Percentiles rank a stretch among this genome's conserved stretches.
phyloP scores from a whole-genome alignment of 2,888 invertebrate species.

The Lysandra bellargus region DNA sequence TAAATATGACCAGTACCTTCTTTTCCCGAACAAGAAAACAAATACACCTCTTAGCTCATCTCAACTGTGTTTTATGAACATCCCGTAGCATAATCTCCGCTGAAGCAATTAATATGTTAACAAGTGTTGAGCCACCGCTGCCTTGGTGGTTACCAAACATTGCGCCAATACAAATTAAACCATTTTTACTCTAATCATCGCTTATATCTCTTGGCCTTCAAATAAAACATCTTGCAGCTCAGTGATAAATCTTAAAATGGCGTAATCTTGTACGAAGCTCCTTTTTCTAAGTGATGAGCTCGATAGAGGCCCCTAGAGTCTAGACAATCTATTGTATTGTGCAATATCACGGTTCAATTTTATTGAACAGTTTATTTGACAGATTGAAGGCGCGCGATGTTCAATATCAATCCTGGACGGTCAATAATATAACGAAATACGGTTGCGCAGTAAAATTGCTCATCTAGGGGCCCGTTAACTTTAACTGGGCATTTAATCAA shows the following conservation, averaged over 20 bases:
- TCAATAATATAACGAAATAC: too few relatives aligned
- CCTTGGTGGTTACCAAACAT: conserved; percentile 23
- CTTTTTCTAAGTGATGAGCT: background rate
- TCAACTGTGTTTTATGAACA: conserved; percentile 3
- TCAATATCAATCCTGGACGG: too few relatives aligned
- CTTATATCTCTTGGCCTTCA: conserved; percentile 4
- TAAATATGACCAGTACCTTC: too few relatives aligned
- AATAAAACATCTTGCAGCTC: conserved; percentile 8
- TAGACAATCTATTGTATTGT: too few relatives aligned
- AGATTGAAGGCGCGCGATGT: too few relatives aligned
- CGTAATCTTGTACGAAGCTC: background rate
- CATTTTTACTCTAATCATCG: conserved; percentile 16
- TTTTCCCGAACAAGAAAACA: background rate
- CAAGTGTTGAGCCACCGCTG: conserved; percentile 25
- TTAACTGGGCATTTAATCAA: too few relatives aligned
- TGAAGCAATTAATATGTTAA: conserved; percentile 32
- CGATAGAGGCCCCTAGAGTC: too few relatives aligned
- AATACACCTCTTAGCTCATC: background rate
- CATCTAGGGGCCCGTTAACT: too few relatives aligned
- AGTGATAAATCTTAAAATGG: conserved; percentile 16
- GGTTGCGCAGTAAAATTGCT: too few relatives aligned
- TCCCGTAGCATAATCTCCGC: conserved; percentile 26
- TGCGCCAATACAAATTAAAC: conserved; percentile 24
- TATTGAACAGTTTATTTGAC: too few relatives aligned
- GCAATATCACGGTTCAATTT: too few relatives aligned